These are phyloP conservation scores for Andrena bicolor DNA, from an alignment of 2,888 invertebrate species.

Conservation along the genomic window DNA sequence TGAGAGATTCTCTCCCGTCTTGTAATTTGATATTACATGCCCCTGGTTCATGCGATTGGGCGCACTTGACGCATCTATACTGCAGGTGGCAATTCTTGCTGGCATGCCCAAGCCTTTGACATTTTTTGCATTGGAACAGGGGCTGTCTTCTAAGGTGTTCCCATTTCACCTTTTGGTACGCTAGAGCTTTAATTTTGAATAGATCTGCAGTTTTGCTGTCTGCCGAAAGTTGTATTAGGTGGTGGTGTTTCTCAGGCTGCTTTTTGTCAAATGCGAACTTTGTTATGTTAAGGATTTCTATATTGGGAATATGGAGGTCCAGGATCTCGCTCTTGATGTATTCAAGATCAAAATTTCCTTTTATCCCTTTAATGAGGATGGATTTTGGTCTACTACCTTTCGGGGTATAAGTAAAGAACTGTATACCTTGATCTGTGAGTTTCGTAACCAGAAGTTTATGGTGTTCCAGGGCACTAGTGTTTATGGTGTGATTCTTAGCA, in stretches of 20 bases:
- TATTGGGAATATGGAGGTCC: background rate
- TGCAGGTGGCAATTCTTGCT: background rate
- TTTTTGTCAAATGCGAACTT: background rate
- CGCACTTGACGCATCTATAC: background rate
- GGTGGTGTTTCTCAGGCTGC: background rate
- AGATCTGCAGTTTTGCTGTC: too few relatives aligned
- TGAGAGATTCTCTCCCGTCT: too few relatives aligned
- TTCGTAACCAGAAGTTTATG: too few relatives aligned
- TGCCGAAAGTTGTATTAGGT: background rate
- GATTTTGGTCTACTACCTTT: background rate
- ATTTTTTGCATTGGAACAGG: background rate
- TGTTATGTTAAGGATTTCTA: background rate
- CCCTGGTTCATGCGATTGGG: background rate
- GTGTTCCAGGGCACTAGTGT: too few relatives aligned
- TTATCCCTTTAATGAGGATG: background rate
- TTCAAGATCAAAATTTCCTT: background rate
- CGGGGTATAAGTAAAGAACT: background rate
- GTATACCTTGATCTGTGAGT: too few relatives aligned
- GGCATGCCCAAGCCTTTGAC: background rate
- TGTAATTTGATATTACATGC: too few relatives aligned
- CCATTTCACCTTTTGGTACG: background rate
- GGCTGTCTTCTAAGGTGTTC: too few relatives aligned
- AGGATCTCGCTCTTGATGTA: background rate
- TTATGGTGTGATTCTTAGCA: too few relatives aligned
- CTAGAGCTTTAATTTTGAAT: too few relatives aligned